Conservation (phyloP, 1,140 invertebrate species). For the Ceratina australensis region DNA sequence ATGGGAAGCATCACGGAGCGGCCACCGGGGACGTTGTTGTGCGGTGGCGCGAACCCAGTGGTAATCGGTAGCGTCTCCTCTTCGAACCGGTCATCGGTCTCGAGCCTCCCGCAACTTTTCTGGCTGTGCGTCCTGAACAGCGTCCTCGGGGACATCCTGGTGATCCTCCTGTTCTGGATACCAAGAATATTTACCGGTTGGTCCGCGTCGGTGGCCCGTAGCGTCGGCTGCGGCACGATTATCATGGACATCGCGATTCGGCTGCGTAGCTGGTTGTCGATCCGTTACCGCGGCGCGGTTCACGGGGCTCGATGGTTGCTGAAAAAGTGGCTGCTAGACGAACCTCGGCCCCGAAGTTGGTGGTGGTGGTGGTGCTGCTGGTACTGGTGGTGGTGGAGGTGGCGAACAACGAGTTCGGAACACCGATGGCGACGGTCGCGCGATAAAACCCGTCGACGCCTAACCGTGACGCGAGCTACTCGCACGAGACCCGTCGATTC, state of each 20-base stretch:
- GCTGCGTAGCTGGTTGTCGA: conserved; percentile 1
- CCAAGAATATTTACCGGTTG: not conserved
- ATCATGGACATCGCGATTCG: not conserved
- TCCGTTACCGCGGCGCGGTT: not conserved
- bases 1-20: not conserved
- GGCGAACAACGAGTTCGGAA: conserved; percentile 34
- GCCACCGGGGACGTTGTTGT: conserved; percentile 58
- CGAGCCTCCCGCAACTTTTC: conserved; percentile 30
- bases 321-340: conserved; percentile 46
- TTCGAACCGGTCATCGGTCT: conserved; percentile 16
- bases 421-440: conserved; percentile 1
- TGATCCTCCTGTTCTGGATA: conserved; percentile 18
- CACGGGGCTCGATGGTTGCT: conserved; percentile 44
- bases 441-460: not conserved
- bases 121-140: conserved; percentile 45
- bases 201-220: not conserved
- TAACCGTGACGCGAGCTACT: not conserved
- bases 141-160: conserved; percentile 14
- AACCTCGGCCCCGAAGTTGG: conserved; percentile 52
- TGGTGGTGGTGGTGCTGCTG: conserved; percentile 54
- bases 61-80: conserved; percentile 44
- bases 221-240: not conserved
- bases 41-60: conserved; percentile 67
- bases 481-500: no score
- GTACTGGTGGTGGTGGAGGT: conserved; percentile 53